phyloP scores from a whole-genome alignment of 1,140 invertebrate genomes.

The Solen grandis region DNA sequence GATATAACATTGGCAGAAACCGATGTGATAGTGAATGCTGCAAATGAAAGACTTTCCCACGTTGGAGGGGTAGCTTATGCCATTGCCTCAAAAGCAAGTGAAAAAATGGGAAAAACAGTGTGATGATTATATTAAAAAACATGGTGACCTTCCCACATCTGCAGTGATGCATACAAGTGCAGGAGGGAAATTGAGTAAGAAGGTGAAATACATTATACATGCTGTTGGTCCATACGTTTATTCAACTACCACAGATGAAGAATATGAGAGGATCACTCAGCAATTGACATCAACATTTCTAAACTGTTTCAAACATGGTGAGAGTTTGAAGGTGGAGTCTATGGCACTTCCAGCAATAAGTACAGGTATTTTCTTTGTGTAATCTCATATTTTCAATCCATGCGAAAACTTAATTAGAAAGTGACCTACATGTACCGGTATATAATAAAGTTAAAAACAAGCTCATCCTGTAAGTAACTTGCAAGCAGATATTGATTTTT shows the following conservation, averaged over 20 bases:
- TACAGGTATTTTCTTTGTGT: constrained; percentile 5
- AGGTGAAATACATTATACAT: constrained; percentile 38
- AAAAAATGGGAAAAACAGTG: constrained; percentile 31
- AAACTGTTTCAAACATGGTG: constrained; percentile 34
- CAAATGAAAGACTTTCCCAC: constrained; percentile 8
- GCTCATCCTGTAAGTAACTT: neutral
- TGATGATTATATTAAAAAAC: constrained; percentile 28
- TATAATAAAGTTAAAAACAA: too few species aligned
- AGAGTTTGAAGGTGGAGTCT: constrained; percentile 12
- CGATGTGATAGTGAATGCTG: constrained; percentile 45
- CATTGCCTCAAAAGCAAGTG: constrained; percentile 33
- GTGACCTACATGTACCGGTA: too few species aligned
- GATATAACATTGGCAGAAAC: constrained; percentile 42
- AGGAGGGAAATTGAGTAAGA: constrained; percentile 24
- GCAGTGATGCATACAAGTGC: constrained; percentile 48
- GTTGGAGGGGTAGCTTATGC: constrained; percentile 20
- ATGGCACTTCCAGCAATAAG: constrained; percentile 40
- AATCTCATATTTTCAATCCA: neutral
- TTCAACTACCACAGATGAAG: neutral
- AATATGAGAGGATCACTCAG: neutral
- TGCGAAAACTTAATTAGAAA: neutral
- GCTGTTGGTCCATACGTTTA: constrained; percentile 36
- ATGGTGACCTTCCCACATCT: neutral
- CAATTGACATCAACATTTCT: constrained; percentile 33
- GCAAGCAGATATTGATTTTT: neutral